These are phyloP conservation scores for Glyptemys insculpta DNA, from an alignment of 2,797 vertebrate species.

Conservation along the genomic window DNA sequence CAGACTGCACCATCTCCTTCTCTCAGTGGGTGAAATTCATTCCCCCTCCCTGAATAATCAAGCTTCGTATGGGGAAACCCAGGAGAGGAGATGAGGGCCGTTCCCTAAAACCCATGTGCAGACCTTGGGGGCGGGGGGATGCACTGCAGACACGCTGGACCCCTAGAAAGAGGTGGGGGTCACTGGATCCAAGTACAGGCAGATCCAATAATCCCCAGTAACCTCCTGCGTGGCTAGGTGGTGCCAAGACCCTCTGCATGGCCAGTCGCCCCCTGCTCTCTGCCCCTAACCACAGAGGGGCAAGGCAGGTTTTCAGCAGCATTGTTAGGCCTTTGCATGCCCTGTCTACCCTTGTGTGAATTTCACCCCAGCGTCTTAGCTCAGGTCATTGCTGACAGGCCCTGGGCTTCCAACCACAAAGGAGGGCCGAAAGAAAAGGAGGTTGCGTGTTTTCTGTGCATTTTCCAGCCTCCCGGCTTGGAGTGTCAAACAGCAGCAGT, in stretches of 20 bases:
- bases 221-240: not conserved
- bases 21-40: fast-evolving
- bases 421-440: not conserved
- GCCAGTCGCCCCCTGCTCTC: not conserved
- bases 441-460: not conserved
- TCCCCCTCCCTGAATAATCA: not conserved
- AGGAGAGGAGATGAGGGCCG: not conserved
- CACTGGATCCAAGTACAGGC: slow-evolving; percentile 37
- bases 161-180: not conserved
- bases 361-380: too few species aligned
- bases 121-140: not conserved
- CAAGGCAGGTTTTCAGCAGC: not conserved
- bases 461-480: not conserved
- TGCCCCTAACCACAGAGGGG: not conserved
- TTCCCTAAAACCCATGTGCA: not conserved
- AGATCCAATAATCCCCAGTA: not conserved
- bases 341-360: not conserved
- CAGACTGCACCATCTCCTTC: not conserved
- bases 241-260: not conserved
- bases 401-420: not conserved
- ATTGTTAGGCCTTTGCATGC: not conserved
- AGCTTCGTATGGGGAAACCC: fast-evolving
- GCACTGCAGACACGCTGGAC: not conserved
- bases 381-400: not conserved
- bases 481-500: not conserved